Conservation (phyloP, 1,140 invertebrate species). For the Listronotus oregonensis region DNA sequence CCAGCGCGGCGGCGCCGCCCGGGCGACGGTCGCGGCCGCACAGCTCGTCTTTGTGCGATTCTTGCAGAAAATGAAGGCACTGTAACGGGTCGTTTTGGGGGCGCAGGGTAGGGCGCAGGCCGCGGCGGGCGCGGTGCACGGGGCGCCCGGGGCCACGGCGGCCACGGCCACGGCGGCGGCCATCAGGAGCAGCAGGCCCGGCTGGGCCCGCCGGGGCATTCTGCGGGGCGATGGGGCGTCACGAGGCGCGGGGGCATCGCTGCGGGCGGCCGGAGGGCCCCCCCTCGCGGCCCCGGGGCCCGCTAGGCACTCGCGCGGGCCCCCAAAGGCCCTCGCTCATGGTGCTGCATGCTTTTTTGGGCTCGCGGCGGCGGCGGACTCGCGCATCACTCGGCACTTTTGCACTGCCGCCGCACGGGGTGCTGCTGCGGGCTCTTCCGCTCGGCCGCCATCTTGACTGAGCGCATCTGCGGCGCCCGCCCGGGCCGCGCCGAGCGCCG, state of each 20-base stretch:
- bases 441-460: conserved; percentile 55
- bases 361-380: conserved; percentile 35
- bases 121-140: conserved; percentile 61
- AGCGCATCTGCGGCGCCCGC: conserved; percentile 47
- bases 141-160: conserved; percentile 52
- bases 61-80: conserved; percentile 77
- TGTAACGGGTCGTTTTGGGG: conserved; percentile 57
- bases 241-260: conserved; percentile 57
- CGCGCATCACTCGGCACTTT: conserved; percentile 33
- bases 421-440: conserved; percentile 33
- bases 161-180: conserved; percentile 58
- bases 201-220: conserved; percentile 57
- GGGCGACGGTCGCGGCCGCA: conserved; percentile 63
- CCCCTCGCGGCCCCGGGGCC: conserved; percentile 54
- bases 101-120: conserved; percentile 53
- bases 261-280: conserved; percentile 56
- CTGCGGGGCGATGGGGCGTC: conserved; percentile 57
- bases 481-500: conserved; percentile 54
- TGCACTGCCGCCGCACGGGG: conserved; percentile 31
- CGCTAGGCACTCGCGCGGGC: conserved; percentile 52
- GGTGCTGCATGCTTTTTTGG: conserved; percentile 53
- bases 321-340: conserved; percentile 54
- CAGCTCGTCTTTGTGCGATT: conserved; percentile 68
- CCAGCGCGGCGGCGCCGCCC: conserved; percentile 64
- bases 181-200: conserved; percentile 56